Evolutionary conservation across 2,797 vertebrate species (phyloP).

Genomic region (Spea hammondii): DNA sequence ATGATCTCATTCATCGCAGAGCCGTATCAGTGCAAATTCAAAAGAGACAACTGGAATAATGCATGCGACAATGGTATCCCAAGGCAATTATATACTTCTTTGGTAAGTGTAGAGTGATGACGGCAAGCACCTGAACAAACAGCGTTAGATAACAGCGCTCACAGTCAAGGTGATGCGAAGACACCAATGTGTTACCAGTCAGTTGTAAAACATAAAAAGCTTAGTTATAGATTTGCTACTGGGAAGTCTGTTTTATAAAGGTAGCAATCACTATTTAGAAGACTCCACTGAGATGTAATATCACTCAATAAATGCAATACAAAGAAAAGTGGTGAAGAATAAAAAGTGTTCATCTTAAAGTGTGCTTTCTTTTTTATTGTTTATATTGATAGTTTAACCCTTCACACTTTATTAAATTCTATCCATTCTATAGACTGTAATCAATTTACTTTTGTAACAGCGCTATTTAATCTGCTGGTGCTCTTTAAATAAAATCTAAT

Average conservation of each 20-base stretch:
- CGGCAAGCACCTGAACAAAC: conserved; percentile 35
- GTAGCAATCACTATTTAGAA: background rate
- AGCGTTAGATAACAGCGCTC: background rate
- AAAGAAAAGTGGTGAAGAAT: background rate
- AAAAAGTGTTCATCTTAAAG: background rate
- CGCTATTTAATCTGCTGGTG: too few species aligned
- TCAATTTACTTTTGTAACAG: too few species aligned
- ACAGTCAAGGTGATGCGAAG: conserved; percentile 25
- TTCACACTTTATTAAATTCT: too few species aligned
- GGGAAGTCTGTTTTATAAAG: background rate
- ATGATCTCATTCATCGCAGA: background rate
- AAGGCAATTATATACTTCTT: background rate
- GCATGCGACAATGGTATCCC: background rate
- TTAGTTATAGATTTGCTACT: background rate
- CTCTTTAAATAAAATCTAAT: too few species aligned
- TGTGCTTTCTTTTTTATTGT: too few species aligned
- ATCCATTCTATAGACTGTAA: too few species aligned
- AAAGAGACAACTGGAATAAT: background rate
- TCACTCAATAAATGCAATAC: background rate
- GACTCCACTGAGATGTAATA: background rate
- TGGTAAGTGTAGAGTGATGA: background rate
- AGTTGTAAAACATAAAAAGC: conserved; percentile 1
- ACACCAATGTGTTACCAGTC: background rate
- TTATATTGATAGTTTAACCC: too few species aligned
- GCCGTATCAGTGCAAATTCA: background rate